Base-by-base conservation (phyloP, 2,888 invertebrate genomes). In the Stratiomys singularior region DNA sequence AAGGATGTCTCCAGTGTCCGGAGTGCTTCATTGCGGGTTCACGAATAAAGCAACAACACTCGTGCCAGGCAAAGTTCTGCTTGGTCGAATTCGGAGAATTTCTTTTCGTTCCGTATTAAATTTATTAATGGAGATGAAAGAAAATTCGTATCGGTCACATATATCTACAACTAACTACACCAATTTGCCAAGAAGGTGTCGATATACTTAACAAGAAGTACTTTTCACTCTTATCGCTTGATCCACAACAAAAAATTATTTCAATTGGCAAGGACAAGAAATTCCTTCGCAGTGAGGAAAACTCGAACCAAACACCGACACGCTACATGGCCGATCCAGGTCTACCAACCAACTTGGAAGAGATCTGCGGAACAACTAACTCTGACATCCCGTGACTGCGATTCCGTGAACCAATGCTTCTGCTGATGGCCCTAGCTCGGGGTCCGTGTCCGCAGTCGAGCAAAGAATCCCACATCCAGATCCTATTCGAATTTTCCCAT, bases 321-420 rank as follows among this genome's bases (percentile, higher is more conserved):
- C 71, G 15, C 15, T 15, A 25, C 30, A 15, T 30, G 30, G 28
- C 23, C 56, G 30, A 58, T n/a, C 23, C n/a, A n/a, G 5, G 9
- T 15, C 1, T n/a, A 60, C 37, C 74, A 58, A 74, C 74, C 74
- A 60, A 74, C 74, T 58, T 58, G 23, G 25, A 74, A 74, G 74
- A 74, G 74, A 74, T 58, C 18, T 30, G 27, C 58, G 37, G 58
- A 74, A 44, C 60, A 74, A 74, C 74, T 74, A 37, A 60, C 30
- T 72, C 52, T 3, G 25, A 25, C 56, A 28, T 28, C 72, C 60
- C 60, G 23, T 60, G 60, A 37, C 13, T 28, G 74, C 58, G 27
- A 58, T 37, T 58, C 60, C 28, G 28, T 72, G 23, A 3, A 9
- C 25, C 21, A 25, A 47, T 56, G 46, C 30, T 30, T 25, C 69